phyloP scores from a whole-genome alignment of 2,113 vertebrate genomes.

The Andinoacara biseriatus region DNA sequence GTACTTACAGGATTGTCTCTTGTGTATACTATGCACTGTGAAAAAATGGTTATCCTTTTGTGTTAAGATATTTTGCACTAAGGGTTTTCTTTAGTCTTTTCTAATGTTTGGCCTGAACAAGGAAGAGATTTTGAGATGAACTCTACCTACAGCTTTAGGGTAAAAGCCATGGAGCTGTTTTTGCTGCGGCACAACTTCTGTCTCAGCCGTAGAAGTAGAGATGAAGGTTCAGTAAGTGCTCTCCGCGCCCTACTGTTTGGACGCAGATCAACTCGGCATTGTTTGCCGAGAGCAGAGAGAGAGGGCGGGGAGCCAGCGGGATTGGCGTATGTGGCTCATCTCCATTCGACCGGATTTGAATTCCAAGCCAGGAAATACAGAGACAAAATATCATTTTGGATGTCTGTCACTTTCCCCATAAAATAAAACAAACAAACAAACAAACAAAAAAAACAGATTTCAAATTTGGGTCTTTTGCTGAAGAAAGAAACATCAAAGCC shows the following conservation, averaged over 20 bases:
- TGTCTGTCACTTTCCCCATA: conserved; percentile 1
- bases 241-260: conserved; percentile 17
- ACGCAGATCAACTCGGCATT: conserved; percentile 28
- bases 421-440: no score
- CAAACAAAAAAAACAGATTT: conserved; percentile 19
- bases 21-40: not conserved
- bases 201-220: not conserved
- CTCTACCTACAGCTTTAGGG: not conserved
- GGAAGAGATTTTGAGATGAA: not conserved
- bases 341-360: conserved; percentile 22
- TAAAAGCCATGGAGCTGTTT: not conserved
- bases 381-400: conserved; percentile 40
- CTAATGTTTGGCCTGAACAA: not conserved
- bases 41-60: not conserved
- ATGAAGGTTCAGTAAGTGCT: conserved; percentile 12
- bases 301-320: conserved; percentile 19
- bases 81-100: not conserved
- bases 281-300: conserved; percentile 22
- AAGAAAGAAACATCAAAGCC: conserved; percentile 8
- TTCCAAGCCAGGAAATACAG: conserved; percentile 35
- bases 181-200: not conserved
- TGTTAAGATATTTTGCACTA: not conserved
- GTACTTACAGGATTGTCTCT: not conserved
- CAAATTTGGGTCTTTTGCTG: conserved; percentile 1
- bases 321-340: conserved; percentile 14